Conservation (phyloP, 1,140 invertebrate species). For the Brachionus calyciflorus region DNA sequence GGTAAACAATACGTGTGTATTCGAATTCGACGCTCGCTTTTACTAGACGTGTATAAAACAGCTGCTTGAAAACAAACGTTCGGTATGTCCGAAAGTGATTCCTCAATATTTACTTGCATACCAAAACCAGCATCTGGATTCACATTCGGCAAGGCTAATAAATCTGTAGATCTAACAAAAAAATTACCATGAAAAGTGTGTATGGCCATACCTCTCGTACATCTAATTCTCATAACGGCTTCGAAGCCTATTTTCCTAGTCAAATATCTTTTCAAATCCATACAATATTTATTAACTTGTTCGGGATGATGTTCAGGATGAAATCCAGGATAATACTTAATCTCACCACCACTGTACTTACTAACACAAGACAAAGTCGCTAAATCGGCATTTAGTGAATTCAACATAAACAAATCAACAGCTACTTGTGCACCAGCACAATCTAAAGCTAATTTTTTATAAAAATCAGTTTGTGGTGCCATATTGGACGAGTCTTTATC, state of each 20-base stretch:
- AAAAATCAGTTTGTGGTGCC: constrained; percentile 94
- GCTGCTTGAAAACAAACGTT: constrained; percentile 96
- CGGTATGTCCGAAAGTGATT: constrained; percentile 78
- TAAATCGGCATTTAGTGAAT: constrained; percentile 87
- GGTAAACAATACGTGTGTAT: constrained; percentile 95
- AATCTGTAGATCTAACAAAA: constrained; percentile 94
- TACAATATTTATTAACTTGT: constrained; percentile 72
- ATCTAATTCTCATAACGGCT: constrained; percentile 93
- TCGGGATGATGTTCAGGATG: constrained; percentile 69
- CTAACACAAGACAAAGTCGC: constrained; percentile 70
- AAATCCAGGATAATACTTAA: constrained; percentile 88
- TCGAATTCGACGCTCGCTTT: constrained; percentile 88
- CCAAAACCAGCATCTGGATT: constrained; percentile 97
- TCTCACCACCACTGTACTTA: constrained; percentile 88
- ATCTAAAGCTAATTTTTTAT: constrained; percentile 90
- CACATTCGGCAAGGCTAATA: constrained; percentile 90
- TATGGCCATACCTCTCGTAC: constrained; percentile 82
- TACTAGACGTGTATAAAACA: constrained; percentile 83
- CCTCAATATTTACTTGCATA: constrained; percentile 93
- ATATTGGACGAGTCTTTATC: constrained; percentile 65
- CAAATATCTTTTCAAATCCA: constrained; percentile 80
- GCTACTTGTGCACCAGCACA: constrained; percentile 93
- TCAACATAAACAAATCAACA: constrained; percentile 89
- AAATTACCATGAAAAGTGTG: constrained; percentile 99
- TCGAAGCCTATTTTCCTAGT: constrained; percentile 97